A percentile compares a stretch with the other conserved stretches of the same genome.
Evolutionary conservation across 2,113 vertebrate genomes (phyloP).

Genomic region (Dolichallabes microphthalmus): DNA sequence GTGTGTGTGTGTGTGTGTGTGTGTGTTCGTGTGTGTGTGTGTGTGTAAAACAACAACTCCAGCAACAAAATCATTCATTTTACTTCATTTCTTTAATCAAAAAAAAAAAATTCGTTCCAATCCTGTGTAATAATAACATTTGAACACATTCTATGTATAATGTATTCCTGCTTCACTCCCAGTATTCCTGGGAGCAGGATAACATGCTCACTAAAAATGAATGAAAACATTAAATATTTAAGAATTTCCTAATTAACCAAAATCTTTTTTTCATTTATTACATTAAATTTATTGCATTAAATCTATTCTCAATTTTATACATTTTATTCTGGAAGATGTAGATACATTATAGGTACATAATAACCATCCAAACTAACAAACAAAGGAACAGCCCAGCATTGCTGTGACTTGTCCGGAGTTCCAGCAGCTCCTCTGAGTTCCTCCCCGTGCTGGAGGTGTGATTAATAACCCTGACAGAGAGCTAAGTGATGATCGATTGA

Average conservation of each 20-base stretch:
- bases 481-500: constrained; percentile 75
- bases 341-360: neutral
- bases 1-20: no score
- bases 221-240: neutral
- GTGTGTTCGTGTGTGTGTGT: neutral
- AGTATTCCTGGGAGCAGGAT: neutral
- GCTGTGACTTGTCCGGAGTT: neutral
- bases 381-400: no score
- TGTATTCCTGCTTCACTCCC: neutral
- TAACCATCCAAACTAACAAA: neutral
- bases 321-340: neutral
- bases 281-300: neutral
- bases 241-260: neutral
- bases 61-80: neutral
- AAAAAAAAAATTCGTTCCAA: no score
- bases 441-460: constrained; percentile 60
- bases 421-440: constrained; percentile 16
- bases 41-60: neutral
- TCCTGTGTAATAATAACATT: neutral
- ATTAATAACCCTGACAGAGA: constrained; percentile 74
- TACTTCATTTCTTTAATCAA: neutral
- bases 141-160: neutral
- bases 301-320: neutral
- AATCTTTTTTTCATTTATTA: neutral
- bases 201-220: neutral